Evolutionary conservation across 2,113 vertebrate genomes (phyloP).

Genomic region (Malaclemys terrapin): DNA sequence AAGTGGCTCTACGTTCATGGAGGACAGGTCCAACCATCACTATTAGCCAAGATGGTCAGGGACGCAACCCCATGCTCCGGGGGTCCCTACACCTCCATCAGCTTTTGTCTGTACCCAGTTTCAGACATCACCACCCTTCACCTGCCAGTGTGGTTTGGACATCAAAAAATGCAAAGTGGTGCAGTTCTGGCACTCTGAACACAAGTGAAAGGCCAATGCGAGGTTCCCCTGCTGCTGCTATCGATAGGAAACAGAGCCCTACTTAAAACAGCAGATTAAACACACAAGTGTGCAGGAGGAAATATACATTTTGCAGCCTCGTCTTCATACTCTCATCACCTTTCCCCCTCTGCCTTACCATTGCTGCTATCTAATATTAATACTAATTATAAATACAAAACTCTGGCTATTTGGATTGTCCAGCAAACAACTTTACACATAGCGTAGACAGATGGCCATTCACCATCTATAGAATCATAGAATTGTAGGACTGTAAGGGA

Average conservation of each 20-base stretch:
- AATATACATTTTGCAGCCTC: neutral
- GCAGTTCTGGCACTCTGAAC: neutral
- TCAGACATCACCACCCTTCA: neutral
- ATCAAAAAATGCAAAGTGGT: neutral
- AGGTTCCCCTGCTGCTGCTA: neutral
- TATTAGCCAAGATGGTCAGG: neutral
- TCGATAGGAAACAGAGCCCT: neutral
- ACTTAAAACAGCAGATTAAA: neutral
- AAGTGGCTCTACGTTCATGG: neutral
- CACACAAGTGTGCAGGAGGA: neutral
- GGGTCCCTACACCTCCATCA: neutral
- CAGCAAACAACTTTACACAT: neutral
- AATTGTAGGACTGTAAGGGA: accelerated
- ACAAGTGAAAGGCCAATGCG: neutral
- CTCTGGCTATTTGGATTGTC: neutral
- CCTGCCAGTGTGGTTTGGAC: neutral
- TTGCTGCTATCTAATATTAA: neutral
- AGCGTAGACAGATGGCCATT: neutral
- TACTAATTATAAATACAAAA: neutral
- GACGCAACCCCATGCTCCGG: neutral
- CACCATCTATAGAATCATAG: neutral
- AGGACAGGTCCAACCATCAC: neutral
- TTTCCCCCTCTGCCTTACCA: neutral
- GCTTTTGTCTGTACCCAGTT: neutral
- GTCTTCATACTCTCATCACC: neutral